phyloP scores from a whole-genome alignment of 1,140 invertebrate genomes.

The Halotydeus destructor region DNA sequence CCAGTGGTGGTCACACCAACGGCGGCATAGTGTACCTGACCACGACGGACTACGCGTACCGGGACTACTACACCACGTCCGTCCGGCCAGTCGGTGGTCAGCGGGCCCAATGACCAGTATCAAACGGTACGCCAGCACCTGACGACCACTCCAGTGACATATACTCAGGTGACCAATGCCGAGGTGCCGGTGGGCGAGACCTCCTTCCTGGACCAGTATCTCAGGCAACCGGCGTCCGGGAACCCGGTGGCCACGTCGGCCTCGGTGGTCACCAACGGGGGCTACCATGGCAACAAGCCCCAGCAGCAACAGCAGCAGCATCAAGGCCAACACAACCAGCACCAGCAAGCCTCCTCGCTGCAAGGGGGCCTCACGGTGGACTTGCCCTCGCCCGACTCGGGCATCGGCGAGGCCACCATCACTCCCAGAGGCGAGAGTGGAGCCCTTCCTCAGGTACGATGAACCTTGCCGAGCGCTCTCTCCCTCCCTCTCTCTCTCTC shows the following conservation, averaged over 20 bases:
- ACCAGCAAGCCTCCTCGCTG: neutral
- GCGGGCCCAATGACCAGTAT: conserved; percentile 13
- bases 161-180: conserved; percentile 17
- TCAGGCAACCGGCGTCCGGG: conserved; percentile 23
- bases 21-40: conserved; percentile 12
- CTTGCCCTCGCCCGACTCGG: conserved; percentile 70
- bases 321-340: conserved; percentile 34
- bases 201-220: conserved; percentile 35
- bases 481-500: too few species aligned
- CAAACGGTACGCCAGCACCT: conserved; percentile 16
- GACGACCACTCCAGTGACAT: conserved; percentile 4
- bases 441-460: conserved; percentile 59
- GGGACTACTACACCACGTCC: conserved; percentile 11
- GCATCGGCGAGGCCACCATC: conserved; percentile 70
- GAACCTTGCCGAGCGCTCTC: too few species aligned
- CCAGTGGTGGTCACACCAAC: neutral
- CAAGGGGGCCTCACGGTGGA: conserved; percentile 46
- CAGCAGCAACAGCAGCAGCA: conserved; percentile 27
- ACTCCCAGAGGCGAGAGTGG: conserved; percentile 65
- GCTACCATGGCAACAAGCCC: conserved; percentile 25
- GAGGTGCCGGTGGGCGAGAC: conserved; percentile 21
- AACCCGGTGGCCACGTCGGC: conserved; percentile 18
- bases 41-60: conserved; percentile 13
- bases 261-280: conserved; percentile 24
- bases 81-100: neutral